These are phyloP conservation scores for Falco biarmicus DNA, from an alignment of 2,797 vertebrate species.

Conservation along the genomic window DNA sequence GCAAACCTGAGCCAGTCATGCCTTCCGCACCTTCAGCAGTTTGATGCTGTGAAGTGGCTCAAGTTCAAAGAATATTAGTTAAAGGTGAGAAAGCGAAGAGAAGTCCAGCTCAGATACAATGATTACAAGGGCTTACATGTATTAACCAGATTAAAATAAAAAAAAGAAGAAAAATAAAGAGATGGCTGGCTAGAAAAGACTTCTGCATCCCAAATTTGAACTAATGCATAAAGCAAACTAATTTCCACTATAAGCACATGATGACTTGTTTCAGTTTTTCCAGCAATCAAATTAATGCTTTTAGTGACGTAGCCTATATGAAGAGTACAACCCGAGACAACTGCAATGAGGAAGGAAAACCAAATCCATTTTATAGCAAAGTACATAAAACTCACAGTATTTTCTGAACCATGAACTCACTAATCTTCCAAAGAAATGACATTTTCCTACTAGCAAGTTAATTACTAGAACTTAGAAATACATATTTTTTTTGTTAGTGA, in stretches of 20 bases:
- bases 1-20: not conserved
- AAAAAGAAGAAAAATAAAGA: not conserved
- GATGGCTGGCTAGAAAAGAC: not conserved
- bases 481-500: not conserved
- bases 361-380: not conserved
- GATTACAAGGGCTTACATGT: not conserved
- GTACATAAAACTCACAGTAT: not conserved
- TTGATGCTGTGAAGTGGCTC: not conserved
- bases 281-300: not conserved
- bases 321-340: not conserved
- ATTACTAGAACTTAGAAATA: not conserved
- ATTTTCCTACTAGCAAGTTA: not conserved
- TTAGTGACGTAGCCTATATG: not conserved
- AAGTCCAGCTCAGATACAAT: not conserved
- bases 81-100: not conserved
- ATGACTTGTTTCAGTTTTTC: not conserved
- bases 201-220: not conserved
- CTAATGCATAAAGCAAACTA: not conserved
- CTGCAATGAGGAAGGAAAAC: not conserved
- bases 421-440: not conserved
- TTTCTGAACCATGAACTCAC: not conserved
- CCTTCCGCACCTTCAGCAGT: not conserved
- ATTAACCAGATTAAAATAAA: not conserved
- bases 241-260: not conserved
- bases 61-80: not conserved